Base-by-base conservation (phyloP, 2,888 invertebrate species). In the Plebejus argus region DNA sequence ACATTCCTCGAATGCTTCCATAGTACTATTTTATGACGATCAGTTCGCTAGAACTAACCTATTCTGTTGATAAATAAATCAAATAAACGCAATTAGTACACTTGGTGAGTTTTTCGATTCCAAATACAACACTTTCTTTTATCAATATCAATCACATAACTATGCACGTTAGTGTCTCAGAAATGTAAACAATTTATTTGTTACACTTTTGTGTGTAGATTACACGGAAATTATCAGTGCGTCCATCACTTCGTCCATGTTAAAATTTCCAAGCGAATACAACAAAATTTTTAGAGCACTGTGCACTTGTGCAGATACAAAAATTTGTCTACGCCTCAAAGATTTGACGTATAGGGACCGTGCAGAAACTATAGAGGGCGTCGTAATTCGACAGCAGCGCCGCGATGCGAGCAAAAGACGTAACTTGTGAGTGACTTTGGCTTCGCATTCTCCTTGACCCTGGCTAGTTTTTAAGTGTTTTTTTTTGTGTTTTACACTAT, bases 1-100 rank as follows among this genome's bases (percentile, higher is more conserved):
- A 81, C 86, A 85, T 79, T 87, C 87, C 81, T 86, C 84, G 23
- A 85, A 80, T 80, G 84, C 83, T 85, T 89, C 89, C 89, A 89
- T 88, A 80, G 81, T 84, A 77, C 76, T 70, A 75, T 58, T 79
- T 45, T 78, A 74, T 28, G 76, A 78, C 79, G 82, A 81, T 79
- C 81, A 78, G 80, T 81, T 78, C 82, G 78, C 77, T 74, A 81
- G 79, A 85, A 86, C 79, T 87, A 86, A 86, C 86, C 85, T 86
- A 83, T 80, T 82, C 78, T 84, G 84, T 83, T 85, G 83, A 85
- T 84, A 85, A 86, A 86, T 85, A 85, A 84, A 84, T 84, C 83
- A 85, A 84, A 85, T 81, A 83, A 84, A 84, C 83, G 82, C 80
- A 83, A 84, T 81, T 81, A 79, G 79, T 78, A 61, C 56, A 49